These are phyloP conservation scores for Saccopteryx leptura DNA, from an alignment of 2,113 vertebrate species.

Conservation along the genomic window DNA sequence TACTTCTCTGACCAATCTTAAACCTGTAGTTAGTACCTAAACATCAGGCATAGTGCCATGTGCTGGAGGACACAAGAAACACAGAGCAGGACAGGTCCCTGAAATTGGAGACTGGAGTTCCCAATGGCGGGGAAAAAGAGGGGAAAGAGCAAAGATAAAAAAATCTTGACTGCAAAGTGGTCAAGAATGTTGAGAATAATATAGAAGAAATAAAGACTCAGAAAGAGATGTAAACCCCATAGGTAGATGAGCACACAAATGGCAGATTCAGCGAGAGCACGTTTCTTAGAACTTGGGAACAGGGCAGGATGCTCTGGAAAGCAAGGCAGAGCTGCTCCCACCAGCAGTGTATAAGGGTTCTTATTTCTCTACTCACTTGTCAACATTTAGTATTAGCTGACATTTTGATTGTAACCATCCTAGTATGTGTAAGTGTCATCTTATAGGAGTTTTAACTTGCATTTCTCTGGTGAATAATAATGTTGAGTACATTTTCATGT, in stretches of 20 bases:
- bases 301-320: neutral
- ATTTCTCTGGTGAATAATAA: neutral
- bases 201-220: neutral
- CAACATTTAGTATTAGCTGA: neutral
- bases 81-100: neutral
- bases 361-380: neutral
- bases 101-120: neutral
- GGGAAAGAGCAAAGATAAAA: neutral
- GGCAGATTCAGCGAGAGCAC: neutral
- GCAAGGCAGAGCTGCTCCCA: neutral
- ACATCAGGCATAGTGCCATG: neutral
- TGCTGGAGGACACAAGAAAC: neutral
- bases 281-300: neutral
- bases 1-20: neutral
- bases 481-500: neutral
- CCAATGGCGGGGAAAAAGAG: neutral
- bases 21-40: neutral
- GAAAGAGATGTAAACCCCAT: neutral
- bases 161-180: neutral
- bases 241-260: neutral
- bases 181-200: constrained; percentile 7
- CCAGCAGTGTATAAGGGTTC: neutral
- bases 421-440: neutral
- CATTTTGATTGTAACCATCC: neutral
- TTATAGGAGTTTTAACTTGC: neutral